A percentile compares a stretch with the other conserved stretches of the same genome.
Conservation (phyloP, 2,113 vertebrate genomes). For the Sialia sialis region DNA sequence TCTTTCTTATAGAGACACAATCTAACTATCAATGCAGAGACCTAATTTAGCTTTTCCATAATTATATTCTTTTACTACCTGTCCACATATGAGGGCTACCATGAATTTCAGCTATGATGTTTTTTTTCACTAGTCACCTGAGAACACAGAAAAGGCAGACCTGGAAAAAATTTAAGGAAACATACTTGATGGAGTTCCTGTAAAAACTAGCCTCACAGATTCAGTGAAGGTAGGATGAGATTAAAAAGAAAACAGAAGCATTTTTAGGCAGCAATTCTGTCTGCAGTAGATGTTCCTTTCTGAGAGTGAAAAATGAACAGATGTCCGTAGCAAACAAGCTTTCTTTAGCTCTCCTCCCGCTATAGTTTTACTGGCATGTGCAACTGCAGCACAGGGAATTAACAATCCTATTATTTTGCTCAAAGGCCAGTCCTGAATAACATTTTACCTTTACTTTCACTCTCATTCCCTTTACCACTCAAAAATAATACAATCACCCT, state of each 20-base stretch:
- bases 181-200: neutral
- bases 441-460: neutral
- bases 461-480: neutral
- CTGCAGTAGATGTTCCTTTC: neutral
- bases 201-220: neutral
- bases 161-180: neutral
- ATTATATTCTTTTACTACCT: neutral
- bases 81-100: neutral
- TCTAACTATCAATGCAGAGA: neutral
- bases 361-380: neutral
- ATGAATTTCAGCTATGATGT: neutral
- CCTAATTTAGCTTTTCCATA: neutral
- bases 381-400: neutral
- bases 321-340: neutral
- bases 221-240: neutral
- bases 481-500: neutral
- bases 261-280: neutral
- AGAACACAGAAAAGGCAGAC: neutral
- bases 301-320: neutral
- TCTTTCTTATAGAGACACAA: neutral
- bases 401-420: neutral
- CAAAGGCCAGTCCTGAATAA: neutral
- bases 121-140: neutral
- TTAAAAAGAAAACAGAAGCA: neutral
- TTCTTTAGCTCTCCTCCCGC: neutral